A percentile compares a stretch with the other conserved stretches of the same genome.
phyloP scores from a whole-genome alignment of 2,888 invertebrate species.

The Augochlorella aurata region DNA sequence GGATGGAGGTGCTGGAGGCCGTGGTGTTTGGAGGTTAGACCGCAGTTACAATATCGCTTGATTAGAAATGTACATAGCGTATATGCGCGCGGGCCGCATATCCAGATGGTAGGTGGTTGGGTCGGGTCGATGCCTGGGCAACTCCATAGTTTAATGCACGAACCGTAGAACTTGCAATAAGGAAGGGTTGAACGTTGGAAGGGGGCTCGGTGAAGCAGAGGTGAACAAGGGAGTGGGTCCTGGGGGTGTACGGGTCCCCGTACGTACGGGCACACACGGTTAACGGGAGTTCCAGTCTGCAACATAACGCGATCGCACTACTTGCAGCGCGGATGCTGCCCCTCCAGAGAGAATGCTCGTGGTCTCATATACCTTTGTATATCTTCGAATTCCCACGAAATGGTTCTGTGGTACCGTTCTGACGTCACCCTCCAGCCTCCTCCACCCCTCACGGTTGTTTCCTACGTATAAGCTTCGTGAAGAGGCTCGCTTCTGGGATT shows the following conservation, averaged over 20 bases:
- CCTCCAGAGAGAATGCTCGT: slow-evolving; percentile 69
- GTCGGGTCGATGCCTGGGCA: slow-evolving; percentile 80
- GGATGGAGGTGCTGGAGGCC: slow-evolving; percentile 66
- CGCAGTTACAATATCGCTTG: slow-evolving; percentile 83
- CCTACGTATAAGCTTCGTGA: slow-evolving; percentile 37
- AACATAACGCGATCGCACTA: slow-evolving; percentile 74
- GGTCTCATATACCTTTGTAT: slow-evolving; percentile 66
- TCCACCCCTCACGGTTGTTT: slow-evolving; percentile 25
- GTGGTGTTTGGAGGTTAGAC: slow-evolving; percentile 82
- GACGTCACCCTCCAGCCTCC: slow-evolving; percentile 23
- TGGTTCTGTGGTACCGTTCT: slow-evolving; percentile 51
- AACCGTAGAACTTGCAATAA: slow-evolving; percentile 81
- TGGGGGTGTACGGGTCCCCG: slow-evolving; percentile 56
- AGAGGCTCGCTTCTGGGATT: slow-evolving; percentile 24
- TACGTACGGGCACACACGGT: slow-evolving; percentile 60
- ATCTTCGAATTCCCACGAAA: slow-evolving; percentile 62
- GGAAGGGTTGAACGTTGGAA: slow-evolving; percentile 74
- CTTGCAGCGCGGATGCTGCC: slow-evolving; percentile 70
- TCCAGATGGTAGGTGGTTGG: slow-evolving; percentile 78
- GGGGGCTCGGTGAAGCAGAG: slow-evolving; percentile 55
- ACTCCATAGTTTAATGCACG: slow-evolving; percentile 81
- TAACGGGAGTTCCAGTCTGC: slow-evolving; percentile 68
- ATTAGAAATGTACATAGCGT: slow-evolving; percentile 82
- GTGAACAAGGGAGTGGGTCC: slow-evolving; percentile 59
- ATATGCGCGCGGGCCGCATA: slow-evolving; percentile 79